phyloP scores from a whole-genome alignment of 2,888 invertebrate genomes.

The Agonopterix arenella region DNA sequence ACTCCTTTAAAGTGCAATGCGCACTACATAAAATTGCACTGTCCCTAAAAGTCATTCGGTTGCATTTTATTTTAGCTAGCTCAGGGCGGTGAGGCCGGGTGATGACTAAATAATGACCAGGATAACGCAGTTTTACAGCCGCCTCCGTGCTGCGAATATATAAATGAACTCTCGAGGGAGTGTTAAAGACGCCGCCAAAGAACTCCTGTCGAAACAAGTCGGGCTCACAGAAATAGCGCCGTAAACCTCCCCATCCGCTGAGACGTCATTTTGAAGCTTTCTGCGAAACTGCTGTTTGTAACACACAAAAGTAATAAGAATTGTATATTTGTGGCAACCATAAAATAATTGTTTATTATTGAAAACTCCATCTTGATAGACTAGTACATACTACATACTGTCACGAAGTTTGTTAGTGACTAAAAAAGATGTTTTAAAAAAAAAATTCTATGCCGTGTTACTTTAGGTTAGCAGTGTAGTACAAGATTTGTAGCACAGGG shows the following conservation, averaged over 20 bases:
- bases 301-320: conserved; percentile 45
- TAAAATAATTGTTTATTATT: no score
- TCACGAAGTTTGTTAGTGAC: no score
- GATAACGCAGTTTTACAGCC: conserved; percentile 75
- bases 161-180: conserved; percentile 73
- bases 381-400: background rate
- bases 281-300: conserved; percentile 46
- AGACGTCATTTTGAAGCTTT: conserved; percentile 60
- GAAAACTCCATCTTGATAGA: background rate
- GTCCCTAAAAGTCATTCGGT: conserved; percentile 39
- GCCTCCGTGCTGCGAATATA: conserved; percentile 74
- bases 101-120: conserved; percentile 76
- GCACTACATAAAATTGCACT: conserved; percentile 33
- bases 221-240: conserved; percentile 64
- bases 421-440: no score
- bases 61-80: conserved; percentile 62
- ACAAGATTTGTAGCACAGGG: no score
- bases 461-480: no score
- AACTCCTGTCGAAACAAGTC: conserved; percentile 71
- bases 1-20: background rate
- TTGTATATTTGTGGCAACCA: no score
- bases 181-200: conserved; percentile 73
- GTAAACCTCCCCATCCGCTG: conserved; percentile 68
- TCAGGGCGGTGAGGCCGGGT: conserved; percentile 43
- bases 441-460: no score